Evolutionary conservation across 2,797 vertebrate genomes (phyloP), one percentile per base, ranked within the genome.

Genomic region (Orestias chungarensis): DNA sequence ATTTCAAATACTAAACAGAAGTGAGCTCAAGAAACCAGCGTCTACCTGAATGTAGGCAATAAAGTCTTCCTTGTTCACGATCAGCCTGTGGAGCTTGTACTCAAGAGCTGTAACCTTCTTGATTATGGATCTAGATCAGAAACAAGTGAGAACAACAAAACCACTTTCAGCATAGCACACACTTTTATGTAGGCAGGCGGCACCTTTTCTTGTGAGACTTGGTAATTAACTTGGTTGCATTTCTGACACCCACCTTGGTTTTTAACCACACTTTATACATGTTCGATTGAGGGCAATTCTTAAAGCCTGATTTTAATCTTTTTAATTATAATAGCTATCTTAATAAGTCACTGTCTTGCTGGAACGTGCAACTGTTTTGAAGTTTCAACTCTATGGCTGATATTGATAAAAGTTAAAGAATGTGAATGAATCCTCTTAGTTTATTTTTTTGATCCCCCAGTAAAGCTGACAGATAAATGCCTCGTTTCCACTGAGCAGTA

Each of bases 31-130:
- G 15, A 25, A 12, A 62, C 46, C 29, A 49, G 27, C 11, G 2
- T 83, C 71, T 75, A 99, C 98, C 95, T 99, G 98, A 55, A 99
- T 95, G 57, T 96, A 99, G 20, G 83, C 93, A 43, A 99, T 95
- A 72, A 98, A 99, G 77, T 98, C 96, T n/a, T 97, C 96, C 89
- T 98, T 99, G 18, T 91, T 93, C 38, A 97, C 88, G 0, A 94
- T 87, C 84, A 95, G 73, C 82, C 97, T 92, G 78, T 97, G 95
- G 46, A 99, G 95, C 75, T 96, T 99, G 89, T 99, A 98, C 79
- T 99, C 97, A 85, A 99, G 90, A 14, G 97, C 94, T 0, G 96
- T 96, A 3, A 87, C 93, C 81, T 95, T 97, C 91, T 95, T 97
- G 83, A 99, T 92, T 71, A 98, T 94, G 11, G 95, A 94, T 91